These are phyloP conservation scores for Aphaenogaster ashmeadi DNA, from an alignment of 1,140 invertebrate species.

Conservation along the genomic window DNA sequence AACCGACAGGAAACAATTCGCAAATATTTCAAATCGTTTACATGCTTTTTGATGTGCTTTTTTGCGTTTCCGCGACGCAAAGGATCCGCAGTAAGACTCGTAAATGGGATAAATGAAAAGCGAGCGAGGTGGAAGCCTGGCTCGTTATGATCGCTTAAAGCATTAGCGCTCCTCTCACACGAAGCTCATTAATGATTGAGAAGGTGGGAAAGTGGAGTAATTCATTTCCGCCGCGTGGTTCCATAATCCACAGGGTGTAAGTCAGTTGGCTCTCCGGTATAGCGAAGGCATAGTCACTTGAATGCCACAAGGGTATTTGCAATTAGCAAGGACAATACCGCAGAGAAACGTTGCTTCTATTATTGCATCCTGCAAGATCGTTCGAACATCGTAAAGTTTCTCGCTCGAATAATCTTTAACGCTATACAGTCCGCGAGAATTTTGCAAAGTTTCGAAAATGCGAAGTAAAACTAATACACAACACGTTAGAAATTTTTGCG, in stretches of 20 bases:
- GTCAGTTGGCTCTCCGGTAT: constrained; percentile 29
- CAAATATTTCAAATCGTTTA: constrained; percentile 6
- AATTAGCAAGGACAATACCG: constrained; percentile 44
- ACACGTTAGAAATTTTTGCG: neutral
- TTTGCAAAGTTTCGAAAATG: constrained; percentile 1
- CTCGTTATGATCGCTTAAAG: constrained; percentile 56
- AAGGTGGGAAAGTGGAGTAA: constrained; percentile 57
- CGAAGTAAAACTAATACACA: neutral
- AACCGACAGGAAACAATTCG: neutral
- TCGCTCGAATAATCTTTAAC: constrained; percentile 1
- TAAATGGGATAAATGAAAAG: constrained; percentile 53
- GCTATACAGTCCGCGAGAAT: constrained; percentile 7
- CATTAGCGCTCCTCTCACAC: constrained; percentile 43
- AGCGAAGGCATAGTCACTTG: constrained; percentile 23
- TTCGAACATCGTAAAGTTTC: constrained; percentile 54
- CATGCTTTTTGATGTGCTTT: neutral
- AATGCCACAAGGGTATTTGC: constrained; percentile 41
- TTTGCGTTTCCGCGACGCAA: neutral
- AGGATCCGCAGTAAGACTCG: constrained; percentile 22
- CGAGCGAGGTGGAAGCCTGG: neutral
- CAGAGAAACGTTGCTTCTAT: constrained; percentile 21
- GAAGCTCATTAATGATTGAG: constrained; percentile 61
- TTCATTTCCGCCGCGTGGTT: constrained; percentile 34
- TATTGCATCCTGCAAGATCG: constrained; percentile 37
- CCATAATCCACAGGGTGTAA: constrained; percentile 52